Evolutionary conservation across 1,140 invertebrate species (phyloP).

Genomic region (Aphaenogaster rudis): DNA sequence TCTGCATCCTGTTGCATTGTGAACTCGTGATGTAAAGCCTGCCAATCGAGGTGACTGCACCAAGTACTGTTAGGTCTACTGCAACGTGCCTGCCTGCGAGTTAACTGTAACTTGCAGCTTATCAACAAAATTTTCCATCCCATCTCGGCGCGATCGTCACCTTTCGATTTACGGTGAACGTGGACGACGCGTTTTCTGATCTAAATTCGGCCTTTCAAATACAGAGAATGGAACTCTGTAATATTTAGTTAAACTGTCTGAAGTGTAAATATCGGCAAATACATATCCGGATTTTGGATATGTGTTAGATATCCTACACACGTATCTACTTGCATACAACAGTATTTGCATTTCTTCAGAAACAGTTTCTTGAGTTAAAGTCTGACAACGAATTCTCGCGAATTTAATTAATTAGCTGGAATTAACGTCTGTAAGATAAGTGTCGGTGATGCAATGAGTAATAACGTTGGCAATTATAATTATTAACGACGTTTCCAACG

Average conservation of each 20-base stretch:
- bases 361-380: background rate
- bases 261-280: background rate
- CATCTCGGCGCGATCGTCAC: background rate
- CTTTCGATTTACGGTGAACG: background rate
- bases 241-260: background rate
- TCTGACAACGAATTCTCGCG: background rate
- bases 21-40: conserved; percentile 64
- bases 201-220: background rate
- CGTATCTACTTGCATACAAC: conserved; percentile 8
- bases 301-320: background rate
- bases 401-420: conserved; percentile 35
- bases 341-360: background rate
- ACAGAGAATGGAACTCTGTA: background rate
- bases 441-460: conserved; percentile 10
- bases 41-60: conserved; percentile 61
- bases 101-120: conserved; percentile 70
- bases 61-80: conserved; percentile 77
- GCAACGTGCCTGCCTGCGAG: conserved; percentile 41
- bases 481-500: conserved; percentile 25
- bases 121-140: conserved; percentile 63
- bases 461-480: background rate
- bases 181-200: background rate
- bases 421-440: conserved; percentile 20
- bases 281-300: background rate
- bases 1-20: conserved; percentile 69